Evolutionary conservation across 2,888 invertebrate species (phyloP).

Genomic region (Cheilosia grossa): DNA sequence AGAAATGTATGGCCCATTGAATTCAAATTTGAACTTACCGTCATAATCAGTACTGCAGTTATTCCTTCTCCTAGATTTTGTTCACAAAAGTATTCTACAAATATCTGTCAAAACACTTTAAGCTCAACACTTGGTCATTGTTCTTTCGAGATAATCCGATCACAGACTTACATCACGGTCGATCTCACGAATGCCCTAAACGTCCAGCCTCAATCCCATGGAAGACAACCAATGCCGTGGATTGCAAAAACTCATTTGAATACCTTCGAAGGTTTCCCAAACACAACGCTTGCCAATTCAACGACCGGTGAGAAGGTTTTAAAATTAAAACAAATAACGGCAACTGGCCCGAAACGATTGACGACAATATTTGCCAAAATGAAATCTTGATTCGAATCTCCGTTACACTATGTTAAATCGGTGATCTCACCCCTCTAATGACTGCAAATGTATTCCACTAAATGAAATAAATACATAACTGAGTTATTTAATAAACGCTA

Average conservation of each 20-base stretch:
- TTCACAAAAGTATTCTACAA: not conserved
- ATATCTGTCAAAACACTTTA: not conserved
- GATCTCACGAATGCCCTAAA: not conserved
- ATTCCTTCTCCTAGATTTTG: not conserved
- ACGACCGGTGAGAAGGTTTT: constrained; percentile 30
- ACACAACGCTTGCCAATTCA: constrained; percentile 15
- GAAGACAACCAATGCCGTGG: constrained; percentile 25
- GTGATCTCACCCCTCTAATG: constrained; percentile 36
- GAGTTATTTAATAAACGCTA: constrained; percentile 46
- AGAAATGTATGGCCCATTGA: too few species aligned
- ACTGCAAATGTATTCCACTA: constrained; percentile 21
- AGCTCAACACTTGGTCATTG: constrained; percentile 10
- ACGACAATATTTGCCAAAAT: constrained; percentile 8
- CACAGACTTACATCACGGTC: constrained; percentile 39
- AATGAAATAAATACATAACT: constrained; percentile 17
- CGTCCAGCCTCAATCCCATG: constrained; percentile 12
- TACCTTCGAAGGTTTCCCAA: constrained; percentile 7
- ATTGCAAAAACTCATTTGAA: constrained; percentile 55
- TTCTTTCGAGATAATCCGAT: constrained; percentile 57
- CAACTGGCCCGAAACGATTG: not conserved
- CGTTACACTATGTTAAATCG: constrained; percentile 50
- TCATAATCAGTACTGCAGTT: too few species aligned
- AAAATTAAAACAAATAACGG: constrained; percentile 50
- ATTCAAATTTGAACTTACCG: too few species aligned
- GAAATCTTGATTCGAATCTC: constrained; percentile 36